Evolutionary conservation across 2,888 invertebrate species (phyloP).

Genomic region (Prionchulus punctatus): DNA sequence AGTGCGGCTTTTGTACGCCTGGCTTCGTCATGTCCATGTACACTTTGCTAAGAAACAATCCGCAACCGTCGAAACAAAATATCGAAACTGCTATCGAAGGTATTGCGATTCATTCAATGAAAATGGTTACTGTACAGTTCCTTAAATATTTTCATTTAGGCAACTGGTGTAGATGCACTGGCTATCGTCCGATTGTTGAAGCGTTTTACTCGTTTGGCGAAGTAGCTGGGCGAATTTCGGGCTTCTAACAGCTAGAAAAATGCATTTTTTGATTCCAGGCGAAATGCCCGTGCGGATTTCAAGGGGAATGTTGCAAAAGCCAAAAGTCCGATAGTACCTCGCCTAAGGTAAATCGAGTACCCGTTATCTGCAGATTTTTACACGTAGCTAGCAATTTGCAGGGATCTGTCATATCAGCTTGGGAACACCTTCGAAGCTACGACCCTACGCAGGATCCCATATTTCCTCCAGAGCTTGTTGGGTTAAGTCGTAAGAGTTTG

Average conservation of each 20-base stretch:
- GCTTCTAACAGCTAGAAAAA: background rate
- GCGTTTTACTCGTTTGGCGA: conserved; percentile 58
- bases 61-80: conserved; percentile 43
- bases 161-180: conserved; percentile 77
- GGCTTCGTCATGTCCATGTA: conserved; percentile 97
- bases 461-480: conserved; percentile 60
- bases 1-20: conserved; percentile 87
- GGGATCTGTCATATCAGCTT: background rate
- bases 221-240: background rate
- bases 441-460: conserved; percentile 68
- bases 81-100: conserved; percentile 54
- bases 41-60: conserved; percentile 55
- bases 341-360: no score
- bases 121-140: background rate
- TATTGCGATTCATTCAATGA: background rate
- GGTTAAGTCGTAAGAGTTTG: background rate
- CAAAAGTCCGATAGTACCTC: no score
- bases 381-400: no score
- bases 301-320: no score
- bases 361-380: no score
- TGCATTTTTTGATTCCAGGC: background rate
- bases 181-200: conserved; percentile 79
- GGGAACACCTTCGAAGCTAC: conserved; percentile 31
- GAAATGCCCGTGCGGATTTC: background rate
- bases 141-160: conserved; percentile 31